Conservation (phyloP, 23 tunicate species). For the Halocynthia roretzi region DNA sequence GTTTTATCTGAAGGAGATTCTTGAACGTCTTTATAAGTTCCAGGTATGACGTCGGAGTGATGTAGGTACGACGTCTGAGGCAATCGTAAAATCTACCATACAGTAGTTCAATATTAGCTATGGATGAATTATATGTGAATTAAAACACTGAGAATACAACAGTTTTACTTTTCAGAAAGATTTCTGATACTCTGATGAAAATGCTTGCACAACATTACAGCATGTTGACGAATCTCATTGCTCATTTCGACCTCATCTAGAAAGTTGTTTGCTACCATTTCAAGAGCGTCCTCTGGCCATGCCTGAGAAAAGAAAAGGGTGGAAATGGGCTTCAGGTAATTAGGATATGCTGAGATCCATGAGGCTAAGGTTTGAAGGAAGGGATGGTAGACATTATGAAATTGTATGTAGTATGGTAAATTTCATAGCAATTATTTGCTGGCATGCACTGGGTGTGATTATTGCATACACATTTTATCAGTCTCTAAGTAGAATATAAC, state of each 20-base stretch:
- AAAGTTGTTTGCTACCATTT: conserved; percentile 84
- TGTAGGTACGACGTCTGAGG: conserved; percentile 63
- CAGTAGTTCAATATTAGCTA: background rate
- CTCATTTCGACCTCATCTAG: conserved; percentile 86
- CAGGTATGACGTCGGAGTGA: conserved; percentile 88
- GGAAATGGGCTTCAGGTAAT: no score
- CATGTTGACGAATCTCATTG: conserved; percentile 44
- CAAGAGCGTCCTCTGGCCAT: conserved; percentile 88
- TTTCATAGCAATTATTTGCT: no score
- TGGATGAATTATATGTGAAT: background rate
- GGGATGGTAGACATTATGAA: no score
- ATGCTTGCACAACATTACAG: conserved; percentile 77
- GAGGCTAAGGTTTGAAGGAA: no score
- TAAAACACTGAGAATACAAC: background rate
- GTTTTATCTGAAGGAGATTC: conserved; percentile 51
- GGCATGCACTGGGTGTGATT: no score
- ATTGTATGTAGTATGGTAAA: no score
- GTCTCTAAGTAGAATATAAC: no score
- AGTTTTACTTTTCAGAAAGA: conserved; percentile 52
- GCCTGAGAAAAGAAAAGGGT: conserved; percentile 32
- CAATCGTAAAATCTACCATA: conserved; percentile 50
- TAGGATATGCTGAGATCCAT: no score
- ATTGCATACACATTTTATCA: no score
- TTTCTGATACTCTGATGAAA: conserved; percentile 77
- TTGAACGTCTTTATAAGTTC: conserved; percentile 89